A percentile compares a stretch with the other conserved stretches of the same genome.
These are phyloP conservation scores for Argyra leucocephala DNA, from an alignment of 2,888 invertebrate genomes.

Conservation along the genomic window DNA sequence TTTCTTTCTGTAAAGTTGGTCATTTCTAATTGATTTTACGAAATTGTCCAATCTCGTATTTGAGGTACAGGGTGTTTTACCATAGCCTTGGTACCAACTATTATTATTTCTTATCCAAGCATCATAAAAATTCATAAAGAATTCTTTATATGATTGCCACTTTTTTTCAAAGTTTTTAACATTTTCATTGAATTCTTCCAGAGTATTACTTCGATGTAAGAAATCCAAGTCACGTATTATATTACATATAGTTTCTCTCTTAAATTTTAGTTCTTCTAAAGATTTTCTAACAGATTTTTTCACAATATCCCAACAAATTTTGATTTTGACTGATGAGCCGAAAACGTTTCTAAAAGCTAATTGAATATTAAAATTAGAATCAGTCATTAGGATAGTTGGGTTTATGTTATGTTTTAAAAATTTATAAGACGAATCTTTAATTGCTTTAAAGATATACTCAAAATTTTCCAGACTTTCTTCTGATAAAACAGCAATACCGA, in stretches of 20 bases:
- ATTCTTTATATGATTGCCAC: not conserved
- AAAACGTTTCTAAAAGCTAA: not conserved
- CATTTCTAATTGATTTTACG: not conserved
- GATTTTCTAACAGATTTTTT: not conserved
- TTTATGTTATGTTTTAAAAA: not conserved
- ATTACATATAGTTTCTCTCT: not conserved
- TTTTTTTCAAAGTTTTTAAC: not conserved
- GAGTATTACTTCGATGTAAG: not conserved
- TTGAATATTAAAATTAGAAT: not conserved
- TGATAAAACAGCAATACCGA: not conserved
- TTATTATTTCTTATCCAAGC: not conserved
- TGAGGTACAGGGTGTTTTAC: not conserved
- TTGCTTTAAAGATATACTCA: not conserved
- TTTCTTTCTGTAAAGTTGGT: conserved; percentile 2
- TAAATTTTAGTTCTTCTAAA: not conserved
- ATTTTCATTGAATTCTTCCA: not conserved
- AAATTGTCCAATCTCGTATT: not conserved
- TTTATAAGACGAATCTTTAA: not conserved
- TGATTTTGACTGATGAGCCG: not conserved
- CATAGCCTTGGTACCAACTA: not conserved
- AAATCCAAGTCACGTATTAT: not conserved
- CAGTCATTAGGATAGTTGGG: not conserved
- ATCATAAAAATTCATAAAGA: not conserved
- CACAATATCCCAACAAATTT: not conserved
- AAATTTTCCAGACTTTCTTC: not conserved